Base-by-base conservation (phyloP, 2,797 vertebrate species). In the Varecia variegata region DNA sequence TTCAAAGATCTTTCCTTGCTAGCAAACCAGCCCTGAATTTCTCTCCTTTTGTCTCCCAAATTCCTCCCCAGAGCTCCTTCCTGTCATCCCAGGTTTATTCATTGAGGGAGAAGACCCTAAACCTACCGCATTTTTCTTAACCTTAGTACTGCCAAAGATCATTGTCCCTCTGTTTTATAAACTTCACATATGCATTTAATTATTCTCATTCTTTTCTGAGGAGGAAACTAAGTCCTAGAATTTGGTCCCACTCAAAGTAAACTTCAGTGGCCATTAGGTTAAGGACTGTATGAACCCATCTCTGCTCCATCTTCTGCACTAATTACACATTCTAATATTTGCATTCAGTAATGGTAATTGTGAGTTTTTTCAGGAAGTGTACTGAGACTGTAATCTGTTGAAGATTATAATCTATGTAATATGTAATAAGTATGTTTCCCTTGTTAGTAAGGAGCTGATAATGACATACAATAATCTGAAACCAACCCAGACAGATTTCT, bases 311-410 rank as follows among this genome's bases (percentile, higher is more conserved):
- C 85, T 83, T 89, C 70, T 87, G 38, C 25, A 77, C 47, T 87
- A 95, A 95, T 96, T 88, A 93, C 12, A 92, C 43, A 30, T 77
- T 89, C 23, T 88, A 91, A 89, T 86, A 88, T 90, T 86, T 90
- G 52, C 35, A 85, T 73, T 81, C 58, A 62, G 43, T 79, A 38
- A 85, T 62, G 80, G 30, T 94, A 94, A 95, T 94, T 96, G 90
- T 71, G 35, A 70, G 65, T 89, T 96, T 97, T 85, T 93, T 96
- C 80, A 94, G 25, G 60, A 90, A 86, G 67, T 71, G 8, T 91
- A 30, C 43, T 73, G 30, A n/a, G 45, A 77, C 52, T 93, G 6
- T 94, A 92, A 94, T 94, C 45, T 89, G 30, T 35, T 92, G 43
- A 82, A 90, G 84, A 88, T 77, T 71, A 45, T 83, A 88, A 97